Percentiles rank a stretch among this genome's conserved stretches.
Evolutionary conservation across 2,113 vertebrate genomes (phyloP).

Genomic region (Actinemys pallida): DNA sequence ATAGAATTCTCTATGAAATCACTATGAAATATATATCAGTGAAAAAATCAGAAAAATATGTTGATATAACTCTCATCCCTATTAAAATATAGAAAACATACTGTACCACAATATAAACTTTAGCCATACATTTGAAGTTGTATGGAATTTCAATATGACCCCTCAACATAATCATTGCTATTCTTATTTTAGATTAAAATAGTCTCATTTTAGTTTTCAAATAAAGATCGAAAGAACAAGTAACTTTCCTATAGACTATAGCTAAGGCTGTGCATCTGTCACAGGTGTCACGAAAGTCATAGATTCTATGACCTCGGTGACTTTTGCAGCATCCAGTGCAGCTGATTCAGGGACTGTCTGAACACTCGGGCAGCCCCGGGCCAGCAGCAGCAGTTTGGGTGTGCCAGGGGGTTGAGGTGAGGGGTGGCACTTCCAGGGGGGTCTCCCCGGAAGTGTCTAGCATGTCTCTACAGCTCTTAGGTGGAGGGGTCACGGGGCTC

Average conservation of each 20-base stretch:
- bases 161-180: not conserved
- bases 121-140: not conserved
- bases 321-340: no score
- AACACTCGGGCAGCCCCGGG: no score
- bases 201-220: not conserved
- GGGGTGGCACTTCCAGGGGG: no score
- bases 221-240: not conserved
- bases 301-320: no score
- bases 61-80: not conserved
- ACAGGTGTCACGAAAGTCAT: no score
- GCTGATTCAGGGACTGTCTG: no score
- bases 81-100: not conserved
- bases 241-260: not conserved
- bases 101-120: not conserved
- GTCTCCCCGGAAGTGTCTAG: no score
- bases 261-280: no score
- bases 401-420: no score
- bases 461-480: no score
- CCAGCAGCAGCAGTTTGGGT: no score
- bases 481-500: no score
- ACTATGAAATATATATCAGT: conserved; percentile 9
- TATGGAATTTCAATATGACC: not conserved
- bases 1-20: not conserved
- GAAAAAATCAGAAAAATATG: not conserved
- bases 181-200: not conserved